A percentile compares a stretch with the other conserved stretches of the same genome.
Evolutionary conservation across 2,797 vertebrate genomes (phyloP).

Genomic region (Hemibagrus guttatus): DNA sequence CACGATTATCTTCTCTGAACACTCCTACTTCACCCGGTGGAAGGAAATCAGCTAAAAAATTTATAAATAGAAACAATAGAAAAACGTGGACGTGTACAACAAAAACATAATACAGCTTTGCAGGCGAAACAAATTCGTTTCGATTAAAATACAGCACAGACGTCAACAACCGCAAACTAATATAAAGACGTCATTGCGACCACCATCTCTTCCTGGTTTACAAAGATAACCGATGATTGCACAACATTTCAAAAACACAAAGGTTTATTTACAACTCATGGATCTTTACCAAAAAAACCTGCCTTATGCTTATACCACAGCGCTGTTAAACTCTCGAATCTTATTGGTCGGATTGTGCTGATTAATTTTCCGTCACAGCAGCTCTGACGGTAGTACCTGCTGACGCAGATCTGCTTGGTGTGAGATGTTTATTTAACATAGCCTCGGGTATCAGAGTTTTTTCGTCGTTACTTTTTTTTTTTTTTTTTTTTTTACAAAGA

Average conservation of each 20-base stretch:
- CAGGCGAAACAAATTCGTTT: background rate
- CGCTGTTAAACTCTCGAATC: background rate
- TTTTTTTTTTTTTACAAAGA: background rate
- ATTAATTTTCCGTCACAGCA: background rate
- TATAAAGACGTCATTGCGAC: background rate
- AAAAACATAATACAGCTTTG: background rate
- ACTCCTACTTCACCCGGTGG: slow-evolving; percentile 29
- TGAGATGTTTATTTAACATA: background rate
- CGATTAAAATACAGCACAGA: background rate
- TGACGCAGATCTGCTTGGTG: background rate
- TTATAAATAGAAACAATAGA: background rate
- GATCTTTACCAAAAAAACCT: background rate
- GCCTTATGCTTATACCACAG: background rate
- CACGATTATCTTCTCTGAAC: slow-evolving; percentile 48
- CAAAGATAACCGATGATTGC: background rate
- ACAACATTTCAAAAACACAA: background rate
- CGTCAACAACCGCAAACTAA: background rate
- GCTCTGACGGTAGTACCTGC: background rate
- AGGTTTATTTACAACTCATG: background rate
- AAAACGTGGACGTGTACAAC: background rate
- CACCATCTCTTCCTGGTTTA: background rate
- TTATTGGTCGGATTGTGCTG: background rate
- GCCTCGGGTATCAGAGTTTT: background rate
- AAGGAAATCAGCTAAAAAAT: background rate
- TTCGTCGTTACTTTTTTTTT: background rate